These are phyloP conservation scores for Panagrolaimus sp. DNA, from an alignment of 1,140 invertebrate genomes.

Conservation along the genomic window DNA sequence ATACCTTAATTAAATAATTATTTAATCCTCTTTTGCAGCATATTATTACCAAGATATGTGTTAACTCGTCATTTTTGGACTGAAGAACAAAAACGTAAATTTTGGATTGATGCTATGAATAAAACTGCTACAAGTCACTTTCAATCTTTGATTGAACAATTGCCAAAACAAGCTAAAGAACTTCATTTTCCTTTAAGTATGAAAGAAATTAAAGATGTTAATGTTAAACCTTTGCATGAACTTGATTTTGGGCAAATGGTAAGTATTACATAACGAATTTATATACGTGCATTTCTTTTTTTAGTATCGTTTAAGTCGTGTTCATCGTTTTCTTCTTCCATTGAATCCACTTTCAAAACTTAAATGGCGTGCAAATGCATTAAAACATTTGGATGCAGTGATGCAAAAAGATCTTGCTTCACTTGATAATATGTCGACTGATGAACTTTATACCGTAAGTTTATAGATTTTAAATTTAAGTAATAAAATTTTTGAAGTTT, in stretches of 20 bases:
- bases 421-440: constrained; percentile 5
- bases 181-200: not conserved
- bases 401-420: not conserved
- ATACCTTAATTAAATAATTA: not conserved
- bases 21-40: constrained; percentile 14
- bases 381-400: constrained; percentile 10
- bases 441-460: not conserved
- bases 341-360: constrained; percentile 2
- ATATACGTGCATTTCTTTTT: not conserved
- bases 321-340: constrained; percentile 8
- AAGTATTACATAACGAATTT: not conserved
- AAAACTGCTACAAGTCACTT: not conserved
- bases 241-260: constrained; percentile 13
- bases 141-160: constrained; percentile 8
- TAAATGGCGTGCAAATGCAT: constrained; percentile 1
- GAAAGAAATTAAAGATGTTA: not conserved
- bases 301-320: constrained; percentile 11
- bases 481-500: not conserved
- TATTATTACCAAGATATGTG: constrained; percentile 17
- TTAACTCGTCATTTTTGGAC: constrained; percentile 23
- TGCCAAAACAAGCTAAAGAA: not conserved
- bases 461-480: not conserved
- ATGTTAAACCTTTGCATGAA: constrained; percentile 14
- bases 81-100: constrained; percentile 13
- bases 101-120: constrained; percentile 5